A percentile compares a stretch with the other conserved stretches of the same genome.
Evolutionary conservation across 2,113 vertebrate species (phyloP).

Genomic region (Xiphorhynchus elegans): DNA sequence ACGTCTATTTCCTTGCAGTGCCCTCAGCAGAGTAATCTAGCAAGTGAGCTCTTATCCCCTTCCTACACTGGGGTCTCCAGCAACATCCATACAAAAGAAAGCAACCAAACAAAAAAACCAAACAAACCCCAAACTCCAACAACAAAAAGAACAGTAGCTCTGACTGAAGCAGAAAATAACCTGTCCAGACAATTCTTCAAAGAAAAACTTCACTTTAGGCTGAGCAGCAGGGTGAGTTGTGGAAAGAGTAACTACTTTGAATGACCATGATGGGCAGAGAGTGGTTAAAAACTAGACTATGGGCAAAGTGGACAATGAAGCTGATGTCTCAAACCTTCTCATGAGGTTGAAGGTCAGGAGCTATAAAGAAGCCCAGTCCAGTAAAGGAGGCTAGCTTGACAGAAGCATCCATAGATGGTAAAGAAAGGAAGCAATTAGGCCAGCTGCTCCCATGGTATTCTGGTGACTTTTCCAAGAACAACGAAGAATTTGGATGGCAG

Average conservation of each 20-base stretch:
- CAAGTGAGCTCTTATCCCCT: rapidly evolving
- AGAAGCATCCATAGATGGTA: constrained; percentile 64
- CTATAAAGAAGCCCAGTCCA: constrained; percentile 11
- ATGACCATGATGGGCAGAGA: neutral
- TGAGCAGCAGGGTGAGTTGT: neutral
- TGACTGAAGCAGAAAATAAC: neutral
- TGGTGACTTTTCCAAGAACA: constrained; percentile 52
- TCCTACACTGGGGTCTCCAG: neutral
- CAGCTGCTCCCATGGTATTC: neutral
- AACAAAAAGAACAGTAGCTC: neutral
- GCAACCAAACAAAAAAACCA: neutral
- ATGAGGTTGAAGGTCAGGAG: constrained; percentile 10
- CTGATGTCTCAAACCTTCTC: neutral
- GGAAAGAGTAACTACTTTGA: neutral
- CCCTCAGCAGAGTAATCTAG: neutral
- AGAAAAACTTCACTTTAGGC: neutral
- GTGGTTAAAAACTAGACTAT: neutral
- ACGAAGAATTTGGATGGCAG: neutral
- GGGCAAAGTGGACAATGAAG: neutral
- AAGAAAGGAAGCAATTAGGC: constrained; percentile 54
- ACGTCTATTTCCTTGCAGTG: neutral
- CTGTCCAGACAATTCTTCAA: neutral
- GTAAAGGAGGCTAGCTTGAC: constrained; percentile 36
- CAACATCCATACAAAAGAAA: neutral
- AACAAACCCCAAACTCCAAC: neutral